These are phyloP conservation scores for Zaprionus vittiger DNA, from an alignment of 1,140 invertebrate genomes.

Conservation along the genomic window DNA sequence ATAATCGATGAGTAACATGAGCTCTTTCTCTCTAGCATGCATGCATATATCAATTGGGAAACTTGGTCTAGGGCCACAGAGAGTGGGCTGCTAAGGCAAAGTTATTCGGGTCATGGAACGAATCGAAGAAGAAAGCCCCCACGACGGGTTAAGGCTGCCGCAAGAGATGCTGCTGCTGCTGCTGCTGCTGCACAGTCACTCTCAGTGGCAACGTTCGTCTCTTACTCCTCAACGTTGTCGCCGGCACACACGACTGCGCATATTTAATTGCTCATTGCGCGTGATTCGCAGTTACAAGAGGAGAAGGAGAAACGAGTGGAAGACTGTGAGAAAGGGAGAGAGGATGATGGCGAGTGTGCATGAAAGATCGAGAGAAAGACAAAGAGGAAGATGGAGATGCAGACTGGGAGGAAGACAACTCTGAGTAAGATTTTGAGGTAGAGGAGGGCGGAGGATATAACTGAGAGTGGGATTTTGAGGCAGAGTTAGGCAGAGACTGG, in stretches of 20 bases:
- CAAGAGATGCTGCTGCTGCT: slow-evolving; percentile 1
- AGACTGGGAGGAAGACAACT: background rate
- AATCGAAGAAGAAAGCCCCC: slow-evolving; percentile 28
- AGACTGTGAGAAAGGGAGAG: background rate
- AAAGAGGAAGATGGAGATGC: background rate
- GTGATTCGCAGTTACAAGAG: slow-evolving; percentile 47
- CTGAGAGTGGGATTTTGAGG: background rate
- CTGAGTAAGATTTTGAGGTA: background rate
- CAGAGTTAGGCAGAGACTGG: background rate
- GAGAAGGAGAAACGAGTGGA: background rate
- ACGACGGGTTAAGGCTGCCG: slow-evolving; percentile 25
- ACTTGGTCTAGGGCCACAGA: background rate
- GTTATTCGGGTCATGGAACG: slow-evolving; percentile 63
- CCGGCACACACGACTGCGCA: slow-evolving; percentile 74
- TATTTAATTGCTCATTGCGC: slow-evolving; percentile 79
- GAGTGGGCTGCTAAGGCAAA: background rate
- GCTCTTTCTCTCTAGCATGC: background rate
- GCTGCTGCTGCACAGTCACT: slow-evolving; percentile 34
- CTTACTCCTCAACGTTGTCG: slow-evolving; percentile 25
- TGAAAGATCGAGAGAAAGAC: background rate
- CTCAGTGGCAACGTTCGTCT: slow-evolving; percentile 20
- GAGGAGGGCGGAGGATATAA: background rate
- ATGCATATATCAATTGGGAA: background rate
- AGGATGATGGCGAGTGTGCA: background rate
- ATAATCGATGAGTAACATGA: slow-evolving; percentile 16